Percentiles rank a stretch among this genome's conserved stretches.
Evolutionary conservation across 2,797 vertebrate species (phyloP).

Genomic region (Enoplosus armatus): DNA sequence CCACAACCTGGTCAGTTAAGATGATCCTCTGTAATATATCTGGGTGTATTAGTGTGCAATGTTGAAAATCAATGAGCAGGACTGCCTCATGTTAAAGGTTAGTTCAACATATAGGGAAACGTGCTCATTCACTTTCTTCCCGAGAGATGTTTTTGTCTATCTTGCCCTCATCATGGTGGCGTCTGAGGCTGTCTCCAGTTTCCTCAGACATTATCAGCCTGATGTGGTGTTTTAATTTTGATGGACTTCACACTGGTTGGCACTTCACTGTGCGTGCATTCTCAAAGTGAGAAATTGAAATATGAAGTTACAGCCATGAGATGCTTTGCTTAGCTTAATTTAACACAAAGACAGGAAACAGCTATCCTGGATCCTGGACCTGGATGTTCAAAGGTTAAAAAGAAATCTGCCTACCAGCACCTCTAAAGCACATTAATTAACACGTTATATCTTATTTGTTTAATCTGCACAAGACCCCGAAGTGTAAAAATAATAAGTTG

Average conservation of each 20-base stretch:
- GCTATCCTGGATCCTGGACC: too few relatives aligned
- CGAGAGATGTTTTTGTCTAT: too few relatives aligned
- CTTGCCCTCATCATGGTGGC: too few relatives aligned
- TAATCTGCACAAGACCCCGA: not conserved
- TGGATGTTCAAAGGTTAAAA: too few relatives aligned
- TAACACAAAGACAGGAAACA: not conserved
- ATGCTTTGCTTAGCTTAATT: not conserved
- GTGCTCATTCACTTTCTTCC: too few relatives aligned
- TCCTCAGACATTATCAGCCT: too few relatives aligned
- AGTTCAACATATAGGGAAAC: not conserved
- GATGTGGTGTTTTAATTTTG: not conserved
- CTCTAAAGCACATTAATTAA: too few relatives aligned
- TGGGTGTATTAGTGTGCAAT: not conserved
- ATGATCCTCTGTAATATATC: too few relatives aligned
- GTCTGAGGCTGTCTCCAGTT: too few relatives aligned
- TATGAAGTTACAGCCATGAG: not conserved
- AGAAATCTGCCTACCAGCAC: too few relatives aligned
- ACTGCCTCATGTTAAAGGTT: not conserved
- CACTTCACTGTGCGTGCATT: not conserved
- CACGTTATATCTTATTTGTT: too few relatives aligned
- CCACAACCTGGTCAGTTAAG: slow-evolving; percentile 93
- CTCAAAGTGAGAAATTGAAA: not conserved
- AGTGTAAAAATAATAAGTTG: not conserved
- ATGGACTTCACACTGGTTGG: not conserved
- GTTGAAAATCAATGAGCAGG: not conserved